Conservation (phyloP, 2,113 vertebrate genomes). For the Ammodytes dubius region DNA sequence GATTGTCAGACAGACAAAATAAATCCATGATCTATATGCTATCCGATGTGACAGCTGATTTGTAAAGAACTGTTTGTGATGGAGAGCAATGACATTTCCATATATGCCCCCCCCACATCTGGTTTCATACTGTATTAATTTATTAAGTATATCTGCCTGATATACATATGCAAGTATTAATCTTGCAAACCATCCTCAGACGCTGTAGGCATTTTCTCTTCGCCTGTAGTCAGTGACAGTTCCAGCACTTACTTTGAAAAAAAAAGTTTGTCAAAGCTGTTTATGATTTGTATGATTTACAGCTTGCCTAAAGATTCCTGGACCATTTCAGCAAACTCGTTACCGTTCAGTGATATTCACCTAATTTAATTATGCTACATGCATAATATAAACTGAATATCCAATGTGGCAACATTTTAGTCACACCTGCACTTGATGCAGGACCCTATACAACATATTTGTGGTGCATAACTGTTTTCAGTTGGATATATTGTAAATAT, state of each 20-base stretch:
- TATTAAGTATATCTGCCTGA: slow-evolving; percentile 1
- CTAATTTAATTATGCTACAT: background rate
- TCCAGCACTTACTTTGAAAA: background rate
- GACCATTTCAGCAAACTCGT: background rate
- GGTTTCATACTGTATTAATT: slow-evolving; percentile 8
- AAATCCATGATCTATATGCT: background rate
- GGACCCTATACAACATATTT: background rate
- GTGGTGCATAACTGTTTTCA: background rate
- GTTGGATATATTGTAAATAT: too few relatives aligned
- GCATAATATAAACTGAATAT: too few relatives aligned
- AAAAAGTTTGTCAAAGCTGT: background rate
- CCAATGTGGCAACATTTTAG: background rate
- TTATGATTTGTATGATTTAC: background rate
- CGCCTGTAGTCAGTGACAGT: background rate
- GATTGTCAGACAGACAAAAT: slow-evolving; percentile 29
- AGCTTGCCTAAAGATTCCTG: background rate
- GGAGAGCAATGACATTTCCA: slow-evolving; percentile 27
- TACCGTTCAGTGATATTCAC: background rate
- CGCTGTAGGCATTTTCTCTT: slow-evolving; percentile 10
- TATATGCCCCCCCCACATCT: background rate
- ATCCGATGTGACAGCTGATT: background rate
- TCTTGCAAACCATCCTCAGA: slow-evolving; percentile 20
- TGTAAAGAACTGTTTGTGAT: background rate
- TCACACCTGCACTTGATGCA: background rate
- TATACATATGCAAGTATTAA: slow-evolving; percentile 4